Evolutionary conservation across 1,140 invertebrate genomes (phyloP), one percentile per base, ranked within the genome.

Genomic region (Delia radicum): DNA sequence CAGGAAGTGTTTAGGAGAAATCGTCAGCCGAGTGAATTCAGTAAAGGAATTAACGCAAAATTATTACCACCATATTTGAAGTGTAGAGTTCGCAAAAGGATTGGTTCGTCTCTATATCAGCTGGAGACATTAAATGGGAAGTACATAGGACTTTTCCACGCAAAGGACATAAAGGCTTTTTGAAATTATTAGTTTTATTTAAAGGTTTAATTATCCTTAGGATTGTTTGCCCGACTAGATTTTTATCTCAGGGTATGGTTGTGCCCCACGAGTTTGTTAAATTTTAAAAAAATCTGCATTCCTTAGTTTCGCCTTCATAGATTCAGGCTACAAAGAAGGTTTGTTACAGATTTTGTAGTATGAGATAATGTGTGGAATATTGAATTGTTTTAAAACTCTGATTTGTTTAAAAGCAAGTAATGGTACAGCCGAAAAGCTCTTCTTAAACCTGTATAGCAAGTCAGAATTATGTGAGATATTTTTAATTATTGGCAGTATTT

Each of bases 21-120:
- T 27, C 63, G 69, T n/a, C 28, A 73, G 61, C 33, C 67, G 62
- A 73, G 69, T 3, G 33, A 75, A 33, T 77, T 77, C 28, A 12
- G 13, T 42, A 55, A 74, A 26, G 69, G 74, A 7, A 75, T 75
- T 8, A 77, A 75, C 37, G 42, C 76, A 13, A 75, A 77, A 48
- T 42, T 77, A 12, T 33, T 67, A 28, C 76, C 73, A 7, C 3
- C 65, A 6, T 72, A 72, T 62, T 10, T 75, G 3, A 75, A 77
- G 37, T 65, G 62, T 26, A 71, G 74, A 28, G 28, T 75, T 12
- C 21, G 28, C 12, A 71, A 75, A 28, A 77, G 61, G 13, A 46
- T 61, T 48, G 71, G 71, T n/a, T 18, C 24, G 3, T 73, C 71
- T 0, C 37, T 37, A n/a, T 73, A 73, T 37, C n/a, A 73, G 24